phyloP scores from a whole-genome alignment of 2,888 invertebrate genomes.

The Diachrysia chrysitis region DNA sequence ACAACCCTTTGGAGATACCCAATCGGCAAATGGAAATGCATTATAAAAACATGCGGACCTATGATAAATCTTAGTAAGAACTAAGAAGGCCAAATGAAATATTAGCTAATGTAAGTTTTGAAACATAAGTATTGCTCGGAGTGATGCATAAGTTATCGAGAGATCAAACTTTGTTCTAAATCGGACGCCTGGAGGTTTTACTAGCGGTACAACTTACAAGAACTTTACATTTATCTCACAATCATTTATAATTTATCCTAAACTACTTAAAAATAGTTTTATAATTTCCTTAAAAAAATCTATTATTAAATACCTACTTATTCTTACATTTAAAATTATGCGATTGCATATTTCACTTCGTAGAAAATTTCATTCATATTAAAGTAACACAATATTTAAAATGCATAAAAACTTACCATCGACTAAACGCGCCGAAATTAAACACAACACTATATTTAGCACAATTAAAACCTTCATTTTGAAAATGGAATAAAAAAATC shows the following conservation, averaged over 20 bases:
- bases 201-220: not conserved
- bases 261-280: not conserved
- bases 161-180: constrained; percentile 23
- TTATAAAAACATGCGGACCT: not conserved
- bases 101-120: constrained; percentile 15
- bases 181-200: constrained; percentile 12
- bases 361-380: not conserved
- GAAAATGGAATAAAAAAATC: constrained; percentile 8
- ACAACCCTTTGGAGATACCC: not conserved
- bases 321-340: too few species aligned
- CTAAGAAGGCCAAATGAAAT: not conserved
- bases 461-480: constrained; percentile 64
- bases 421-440: constrained; percentile 61
- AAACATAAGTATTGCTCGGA: constrained; percentile 22
- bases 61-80: not conserved
- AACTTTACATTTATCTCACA: not conserved
- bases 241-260: not conserved
- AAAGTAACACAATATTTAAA: constrained; percentile 57
- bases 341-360: too few species aligned
- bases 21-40: not conserved
- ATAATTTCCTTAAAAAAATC: too few species aligned
- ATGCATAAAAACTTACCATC: constrained; percentile 67
- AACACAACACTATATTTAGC: constrained; percentile 67
- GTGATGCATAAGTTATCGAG: constrained; percentile 39
- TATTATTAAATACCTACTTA: too few species aligned